These are phyloP conservation scores for Andrena bucephala DNA, from an alignment of 2,888 invertebrate genomes.

Conservation along the genomic window DNA sequence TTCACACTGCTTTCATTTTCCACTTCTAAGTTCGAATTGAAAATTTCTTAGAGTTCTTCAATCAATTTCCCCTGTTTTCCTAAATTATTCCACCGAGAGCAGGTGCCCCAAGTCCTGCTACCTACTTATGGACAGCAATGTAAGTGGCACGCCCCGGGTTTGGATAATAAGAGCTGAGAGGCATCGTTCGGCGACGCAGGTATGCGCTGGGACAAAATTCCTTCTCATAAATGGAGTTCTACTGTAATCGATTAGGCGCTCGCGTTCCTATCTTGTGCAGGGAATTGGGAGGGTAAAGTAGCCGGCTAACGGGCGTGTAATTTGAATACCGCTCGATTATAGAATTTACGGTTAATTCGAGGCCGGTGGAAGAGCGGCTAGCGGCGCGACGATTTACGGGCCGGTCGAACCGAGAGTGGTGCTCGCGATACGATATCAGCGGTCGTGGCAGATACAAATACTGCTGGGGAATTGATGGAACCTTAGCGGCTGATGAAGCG, in stretches of 20 bases:
- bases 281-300: slow-evolving; percentile 1
- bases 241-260: background rate
- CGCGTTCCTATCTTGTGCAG: background rate
- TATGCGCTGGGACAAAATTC: no score
- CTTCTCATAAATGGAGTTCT: no score
- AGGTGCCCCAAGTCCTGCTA: no score
- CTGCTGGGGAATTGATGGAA: slow-evolving; percentile 42
- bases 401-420: slow-evolving; percentile 2
- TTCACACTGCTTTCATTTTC: no score
- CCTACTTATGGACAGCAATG: no score
- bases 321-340: slow-evolving; percentile 40
- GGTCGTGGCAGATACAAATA: slow-evolving; percentile 35
- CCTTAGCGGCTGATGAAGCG: slow-evolving; percentile 49
- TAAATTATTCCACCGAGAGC: no score
- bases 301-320: slow-evolving; percentile 27
- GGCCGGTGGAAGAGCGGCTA: slow-evolving; percentile 32
- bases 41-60: no score
- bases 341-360: slow-evolving; percentile 43
- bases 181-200: background rate
- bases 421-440: slow-evolving; percentile 43
- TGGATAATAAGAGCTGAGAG: no score
- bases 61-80: no score
- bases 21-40: no score
- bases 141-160: no score
- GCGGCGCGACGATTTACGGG: slow-evolving; percentile 30